Evolutionary conservation across 2,113 vertebrate species (phyloP).

Genomic region (Macquaria australasica): DNA sequence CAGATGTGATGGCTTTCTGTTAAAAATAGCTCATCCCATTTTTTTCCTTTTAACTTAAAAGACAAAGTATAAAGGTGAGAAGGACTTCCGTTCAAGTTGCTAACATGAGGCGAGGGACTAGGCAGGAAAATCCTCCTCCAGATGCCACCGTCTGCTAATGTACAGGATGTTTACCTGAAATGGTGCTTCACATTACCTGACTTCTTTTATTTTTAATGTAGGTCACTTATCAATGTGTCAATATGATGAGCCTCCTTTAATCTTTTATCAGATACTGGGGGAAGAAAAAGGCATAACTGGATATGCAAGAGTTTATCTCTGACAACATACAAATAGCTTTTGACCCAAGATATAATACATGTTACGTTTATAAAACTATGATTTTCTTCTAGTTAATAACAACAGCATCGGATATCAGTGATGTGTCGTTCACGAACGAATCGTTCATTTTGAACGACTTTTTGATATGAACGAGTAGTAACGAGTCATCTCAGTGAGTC

Average conservation of each 20-base stretch:
- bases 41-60: slow-evolving; percentile 10
- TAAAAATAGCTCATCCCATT: slow-evolving; percentile 41
- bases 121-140: slow-evolving; percentile 11
- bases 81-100: neutral
- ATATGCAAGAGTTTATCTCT: neutral
- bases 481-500: too few species aligned
- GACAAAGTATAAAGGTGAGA: slow-evolving; percentile 48
- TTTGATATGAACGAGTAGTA: too few species aligned
- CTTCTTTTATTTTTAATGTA: slow-evolving; percentile 38
- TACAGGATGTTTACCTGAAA: slow-evolving; percentile 19
- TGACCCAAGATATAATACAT: slow-evolving; percentile 3
- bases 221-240: slow-evolving; percentile 38
- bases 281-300: neutral
- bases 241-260: slow-evolving; percentile 24
- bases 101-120: slow-evolving; percentile 26
- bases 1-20: slow-evolving; percentile 49
- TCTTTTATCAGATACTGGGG: slow-evolving; percentile 11
- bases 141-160: slow-evolving; percentile 30
- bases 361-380: slow-evolving; percentile 5
- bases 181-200: slow-evolving; percentile 12
- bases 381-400: slow-evolving; percentile 2
- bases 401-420: neutral
- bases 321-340: slow-evolving; percentile 15
- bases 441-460: too few species aligned
- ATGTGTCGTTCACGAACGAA: too few species aligned